Conservation (phyloP, 30 jellyfish, hydroid and myxozoan species). For the Aurelia sp. region DNA sequence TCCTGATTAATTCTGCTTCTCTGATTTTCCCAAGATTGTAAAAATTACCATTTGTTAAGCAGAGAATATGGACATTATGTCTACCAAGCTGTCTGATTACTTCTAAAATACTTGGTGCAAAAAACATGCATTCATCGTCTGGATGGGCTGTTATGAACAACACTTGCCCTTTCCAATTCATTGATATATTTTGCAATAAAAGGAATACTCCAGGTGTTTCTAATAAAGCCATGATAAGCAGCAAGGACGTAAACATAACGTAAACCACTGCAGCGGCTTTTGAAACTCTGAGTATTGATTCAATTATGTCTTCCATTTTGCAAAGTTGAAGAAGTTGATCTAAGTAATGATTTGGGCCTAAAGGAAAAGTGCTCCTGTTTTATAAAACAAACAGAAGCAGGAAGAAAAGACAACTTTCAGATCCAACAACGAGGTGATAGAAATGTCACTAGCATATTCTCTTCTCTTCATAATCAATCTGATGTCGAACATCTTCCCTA, state of each 20-base stretch:
- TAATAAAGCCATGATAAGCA: not conserved
- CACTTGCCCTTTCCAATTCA: slow-evolving; percentile 42
- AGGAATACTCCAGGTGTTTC: not conserved
- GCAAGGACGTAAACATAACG: not conserved
- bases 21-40: slow-evolving; percentile 71
- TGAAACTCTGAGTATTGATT: no score
- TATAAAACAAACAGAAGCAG: no score
- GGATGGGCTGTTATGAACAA: slow-evolving; percentile 90
- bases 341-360: no score
- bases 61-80: slow-evolving; percentile 46
- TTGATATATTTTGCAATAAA: not conserved
- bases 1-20: slow-evolving; percentile 46
- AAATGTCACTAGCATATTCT: no score
- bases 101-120: slow-evolving; percentile 64
- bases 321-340: no score
- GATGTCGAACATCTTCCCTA: no score
- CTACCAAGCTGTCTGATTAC: slow-evolving; percentile 13
- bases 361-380: no score
- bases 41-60: slow-evolving; percentile 80
- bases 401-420: no score
- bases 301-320: no score
- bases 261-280: no score
- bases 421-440: no score
- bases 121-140: slow-evolving; percentile 95
- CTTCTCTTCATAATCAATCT: no score